A percentile compares a stretch with the other conserved stretches of the same genome.
Evolutionary conservation across 2,797 vertebrate genomes (phyloP).

Genomic region (Chelmon rostratus): DNA sequence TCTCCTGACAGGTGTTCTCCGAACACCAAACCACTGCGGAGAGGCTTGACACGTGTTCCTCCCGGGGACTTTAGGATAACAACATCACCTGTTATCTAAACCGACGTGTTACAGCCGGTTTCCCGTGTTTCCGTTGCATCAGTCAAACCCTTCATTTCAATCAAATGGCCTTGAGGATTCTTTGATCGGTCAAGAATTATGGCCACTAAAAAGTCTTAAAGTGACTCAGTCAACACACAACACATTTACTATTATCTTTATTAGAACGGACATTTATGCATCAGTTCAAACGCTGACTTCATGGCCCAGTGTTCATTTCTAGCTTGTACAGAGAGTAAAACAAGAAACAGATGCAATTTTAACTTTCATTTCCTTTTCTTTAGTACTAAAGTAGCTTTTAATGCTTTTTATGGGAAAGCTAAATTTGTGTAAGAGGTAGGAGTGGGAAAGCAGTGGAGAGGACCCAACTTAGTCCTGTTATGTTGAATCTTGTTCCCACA

Average conservation of each 20-base stretch:
- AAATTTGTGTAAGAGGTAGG: slow-evolving; percentile 54
- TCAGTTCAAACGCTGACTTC: neutral
- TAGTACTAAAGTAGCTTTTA: slow-evolving; percentile 12
- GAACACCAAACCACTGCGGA: slow-evolving; percentile 17
- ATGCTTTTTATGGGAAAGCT: slow-evolving; percentile 52
- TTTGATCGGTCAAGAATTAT: neutral
- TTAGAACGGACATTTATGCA: neutral
- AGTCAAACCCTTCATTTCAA: neutral
- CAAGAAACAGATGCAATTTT: slow-evolving; percentile 26
- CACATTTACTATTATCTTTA: neutral
- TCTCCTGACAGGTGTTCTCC: slow-evolving; percentile 45
- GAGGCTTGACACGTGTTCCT: slow-evolving; percentile 11
- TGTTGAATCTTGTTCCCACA: slow-evolving; percentile 53
- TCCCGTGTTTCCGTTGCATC: neutral
- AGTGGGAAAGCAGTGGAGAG: slow-evolving; percentile 62
- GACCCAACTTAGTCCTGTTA: slow-evolving; percentile 41
- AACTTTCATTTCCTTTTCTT: slow-evolving; percentile 33
- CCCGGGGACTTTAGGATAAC: slow-evolving; percentile 4
- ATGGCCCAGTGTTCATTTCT: neutral
- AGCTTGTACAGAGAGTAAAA: neutral
- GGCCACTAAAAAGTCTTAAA: neutral
- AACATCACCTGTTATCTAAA: no score
- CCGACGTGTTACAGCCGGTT: no score
- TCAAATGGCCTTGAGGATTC: neutral
- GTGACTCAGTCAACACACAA: neutral